Evolutionary conservation across 1,140 invertebrate species (phyloP).

Genomic region (Capitella teleta): DNA sequence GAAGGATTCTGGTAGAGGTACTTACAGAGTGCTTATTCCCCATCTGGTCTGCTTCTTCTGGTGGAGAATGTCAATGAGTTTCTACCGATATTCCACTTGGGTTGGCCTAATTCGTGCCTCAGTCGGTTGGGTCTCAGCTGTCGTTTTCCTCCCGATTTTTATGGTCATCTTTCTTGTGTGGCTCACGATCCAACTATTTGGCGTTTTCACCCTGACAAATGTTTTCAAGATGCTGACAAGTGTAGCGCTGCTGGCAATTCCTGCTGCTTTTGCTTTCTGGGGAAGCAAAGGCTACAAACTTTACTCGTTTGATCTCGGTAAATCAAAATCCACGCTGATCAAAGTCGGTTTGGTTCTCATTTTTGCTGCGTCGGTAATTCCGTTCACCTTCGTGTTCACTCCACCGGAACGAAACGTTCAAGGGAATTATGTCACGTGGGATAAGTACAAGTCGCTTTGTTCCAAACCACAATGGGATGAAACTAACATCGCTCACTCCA

Average conservation of each 20-base stretch:
- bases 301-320: background rate
- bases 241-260: constrained; percentile 1
- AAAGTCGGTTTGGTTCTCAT: constrained; percentile 3
- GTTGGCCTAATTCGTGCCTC: constrained; percentile 9
- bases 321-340: background rate
- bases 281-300: constrained; percentile 7
- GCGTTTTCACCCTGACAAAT: constrained; percentile 5
- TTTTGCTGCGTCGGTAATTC: constrained; percentile 5
- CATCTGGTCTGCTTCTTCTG: constrained; percentile 14
- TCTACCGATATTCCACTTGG: constrained; percentile 9
- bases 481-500: constrained; percentile 1
- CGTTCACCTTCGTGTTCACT: constrained; percentile 2
- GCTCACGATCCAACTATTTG: background rate
- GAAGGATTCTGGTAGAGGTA: constrained; percentile 7
- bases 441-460: constrained; percentile 2
- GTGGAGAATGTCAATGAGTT: constrained; percentile 11
- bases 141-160: constrained; percentile 9
- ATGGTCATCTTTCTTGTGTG: background rate
- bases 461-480: background rate
- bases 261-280: constrained; percentile 8
- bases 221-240: constrained; percentile 7
- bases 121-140: constrained; percentile 4
- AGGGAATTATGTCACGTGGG: background rate
- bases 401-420: background rate
- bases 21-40: constrained; percentile 12